phyloP scores from a whole-genome alignment of 2,113 vertebrate species.

The Trochalopteron elliotii region DNA sequence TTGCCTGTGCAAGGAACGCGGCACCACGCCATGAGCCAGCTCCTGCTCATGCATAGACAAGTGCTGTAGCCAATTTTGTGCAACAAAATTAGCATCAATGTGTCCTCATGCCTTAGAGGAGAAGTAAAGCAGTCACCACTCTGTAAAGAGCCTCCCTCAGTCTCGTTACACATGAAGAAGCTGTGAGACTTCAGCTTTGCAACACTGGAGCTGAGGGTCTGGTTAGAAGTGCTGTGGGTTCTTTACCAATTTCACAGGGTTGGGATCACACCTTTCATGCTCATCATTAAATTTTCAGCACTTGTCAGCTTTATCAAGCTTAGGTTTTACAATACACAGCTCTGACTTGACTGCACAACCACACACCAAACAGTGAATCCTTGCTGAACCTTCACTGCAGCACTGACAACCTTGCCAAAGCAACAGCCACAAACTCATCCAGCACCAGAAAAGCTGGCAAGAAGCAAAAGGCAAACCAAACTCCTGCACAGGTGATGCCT shows the following conservation, averaged over 20 bases:
- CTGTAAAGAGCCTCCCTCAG: not conserved
- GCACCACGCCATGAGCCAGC: not conserved
- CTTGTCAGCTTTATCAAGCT: not conserved
- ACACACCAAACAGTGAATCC: fast-evolving
- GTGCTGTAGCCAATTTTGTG: not conserved
- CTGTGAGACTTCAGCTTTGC: not conserved
- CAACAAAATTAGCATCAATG: slow-evolving; percentile 9
- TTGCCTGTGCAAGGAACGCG: not conserved
- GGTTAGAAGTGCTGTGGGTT: not conserved
- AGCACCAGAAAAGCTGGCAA: not conserved
- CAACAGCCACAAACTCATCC: not conserved
- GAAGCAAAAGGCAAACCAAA: not conserved
- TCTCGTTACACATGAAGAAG: not conserved
- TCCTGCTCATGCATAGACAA: slow-evolving; percentile 37
- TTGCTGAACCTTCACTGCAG: not conserved
- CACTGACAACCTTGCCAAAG: not conserved
- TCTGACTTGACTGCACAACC: not conserved
- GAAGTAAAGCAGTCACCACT: not conserved
- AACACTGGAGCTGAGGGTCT: not conserved
- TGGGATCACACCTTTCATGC: not conserved
- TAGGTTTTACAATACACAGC: not conserved
- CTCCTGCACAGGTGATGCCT: fast-evolving
- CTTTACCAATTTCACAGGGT: not conserved
- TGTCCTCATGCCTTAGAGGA: not conserved
- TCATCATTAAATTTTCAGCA: not conserved